Evolutionary conservation across 2,888 invertebrate species (phyloP).

Genomic region (Rhagophthalmus giganteus): DNA sequence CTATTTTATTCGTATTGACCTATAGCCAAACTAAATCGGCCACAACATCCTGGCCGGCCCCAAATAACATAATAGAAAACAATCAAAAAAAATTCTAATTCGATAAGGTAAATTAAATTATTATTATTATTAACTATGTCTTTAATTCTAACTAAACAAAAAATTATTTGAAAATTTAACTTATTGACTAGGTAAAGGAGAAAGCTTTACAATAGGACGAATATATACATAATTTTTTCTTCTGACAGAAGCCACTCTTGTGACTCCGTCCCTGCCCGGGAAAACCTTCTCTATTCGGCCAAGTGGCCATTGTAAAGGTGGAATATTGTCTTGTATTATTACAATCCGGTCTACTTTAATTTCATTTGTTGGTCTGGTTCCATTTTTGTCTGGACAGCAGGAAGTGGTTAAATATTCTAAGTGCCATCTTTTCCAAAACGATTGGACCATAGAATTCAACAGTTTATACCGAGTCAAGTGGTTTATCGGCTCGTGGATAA

Average conservation of each 20-base stretch:
- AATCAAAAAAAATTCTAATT: too few relatives aligned
- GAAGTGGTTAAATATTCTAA: slow-evolving; percentile 5
- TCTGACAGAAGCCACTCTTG: slow-evolving; percentile 1
- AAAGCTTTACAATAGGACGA: slow-evolving; percentile 12
- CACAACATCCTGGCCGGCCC: too few relatives aligned
- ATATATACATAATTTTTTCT: background rate
- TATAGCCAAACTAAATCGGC: too few relatives aligned
- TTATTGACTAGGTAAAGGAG: slow-evolving; percentile 12
- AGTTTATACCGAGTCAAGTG: too few relatives aligned
- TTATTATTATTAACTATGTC: too few relatives aligned
- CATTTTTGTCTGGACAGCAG: slow-evolving; percentile 1
- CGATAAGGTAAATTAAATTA: too few relatives aligned
- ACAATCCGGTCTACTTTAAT: background rate
- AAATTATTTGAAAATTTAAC: too few relatives aligned
- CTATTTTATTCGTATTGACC: too few relatives aligned
- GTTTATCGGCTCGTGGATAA: too few relatives aligned
- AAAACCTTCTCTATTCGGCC: slow-evolving; percentile 1
- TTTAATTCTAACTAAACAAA: too few relatives aligned
- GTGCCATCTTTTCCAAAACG: slow-evolving; percentile 7
- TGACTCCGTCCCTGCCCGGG: slow-evolving; percentile 3
- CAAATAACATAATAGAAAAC: too few relatives aligned
- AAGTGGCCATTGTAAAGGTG: slow-evolving; percentile 4
- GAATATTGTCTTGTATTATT: slow-evolving; percentile 3
- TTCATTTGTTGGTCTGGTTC: background rate
- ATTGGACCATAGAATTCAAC: slow-evolving; percentile 4